A percentile compares a stretch with the other conserved stretches of the same genome.
These are phyloP conservation scores for Cricetomys ansorgei DNA, from an alignment of 2,113 vertebrate species.

Conservation along the genomic window DNA sequence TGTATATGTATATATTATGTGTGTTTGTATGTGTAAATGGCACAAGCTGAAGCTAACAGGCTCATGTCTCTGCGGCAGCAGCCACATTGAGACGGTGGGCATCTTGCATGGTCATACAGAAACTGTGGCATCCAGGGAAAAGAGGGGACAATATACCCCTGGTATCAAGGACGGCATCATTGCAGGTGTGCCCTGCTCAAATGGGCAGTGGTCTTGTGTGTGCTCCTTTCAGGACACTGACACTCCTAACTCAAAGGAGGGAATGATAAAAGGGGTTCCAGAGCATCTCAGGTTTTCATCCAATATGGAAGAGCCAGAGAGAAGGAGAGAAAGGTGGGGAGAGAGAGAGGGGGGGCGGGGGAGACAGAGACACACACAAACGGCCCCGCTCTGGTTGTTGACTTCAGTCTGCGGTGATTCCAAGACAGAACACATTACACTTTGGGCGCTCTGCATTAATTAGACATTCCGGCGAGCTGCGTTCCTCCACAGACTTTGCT, in stretches of 20 bases:
- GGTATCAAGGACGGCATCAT: neutral
- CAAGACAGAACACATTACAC: neutral
- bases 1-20: too few species aligned
- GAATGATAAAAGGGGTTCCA: neutral
- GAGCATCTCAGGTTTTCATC: neutral
- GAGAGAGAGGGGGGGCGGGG: neutral
- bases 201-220: neutral
- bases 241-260: neutral
- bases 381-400: neutral
- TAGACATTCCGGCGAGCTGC: neutral
- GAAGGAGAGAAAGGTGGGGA: fast-evolving
- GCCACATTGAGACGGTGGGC: neutral
- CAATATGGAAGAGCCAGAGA: neutral
- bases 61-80: neutral
- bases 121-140: neutral
- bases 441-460: neutral
- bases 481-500: neutral
- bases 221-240: neutral
- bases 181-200: neutral
- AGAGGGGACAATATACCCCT: neutral
- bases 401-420: neutral
- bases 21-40: too few species aligned
- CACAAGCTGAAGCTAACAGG: neutral
- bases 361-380: neutral
- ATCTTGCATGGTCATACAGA: neutral